Base-by-base conservation (phyloP, 2,113 vertebrate genomes). In the Turdus rufiventris region DNA sequence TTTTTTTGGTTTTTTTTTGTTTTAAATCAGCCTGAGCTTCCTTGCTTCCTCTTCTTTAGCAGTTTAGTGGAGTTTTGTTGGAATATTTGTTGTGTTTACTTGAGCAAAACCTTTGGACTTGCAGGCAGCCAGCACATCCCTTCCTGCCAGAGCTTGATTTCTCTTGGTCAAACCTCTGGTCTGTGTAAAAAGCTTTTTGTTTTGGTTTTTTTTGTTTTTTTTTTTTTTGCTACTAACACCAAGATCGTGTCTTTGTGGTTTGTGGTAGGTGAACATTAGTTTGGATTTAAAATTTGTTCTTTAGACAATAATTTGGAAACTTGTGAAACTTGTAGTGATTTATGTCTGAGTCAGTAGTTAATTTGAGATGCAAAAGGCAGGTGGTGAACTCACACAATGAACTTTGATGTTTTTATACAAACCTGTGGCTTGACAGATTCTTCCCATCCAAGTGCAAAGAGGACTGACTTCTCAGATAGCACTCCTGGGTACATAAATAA, bases 1-100 rank as follows among this genome's bases (percentile, higher is more conserved):
- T n/a, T n/a, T n/a, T n/a, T n/a, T n/a, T n/a, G n/a, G n/a, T 34
- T 34, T 88, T 71, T 82, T 21, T 56, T 56, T 89, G 11, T 21
- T 47, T 47, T 60, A 48, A 70, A 78, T 88, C 65, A 86, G 26
- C 82, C 70, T 89, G 79, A 38, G 31, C 89, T 88, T 80, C 33
- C 23, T 88, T 91, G 78, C 73, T 71, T 79, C 10, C 13, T 92
- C 28, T 68, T 65, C 28, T 74, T 20, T 8, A 23, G 23, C 14
- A 48, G 36, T 84, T 94, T 78, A 65, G 66, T 56, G 47, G 90
- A 77, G 61, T 93, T 85, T 91, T 85, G 82, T 36, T 56, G 85
- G 68, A 85, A 68, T 26, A 2, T 68, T 87, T 91, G 60, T 94
- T 91, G 91, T 91, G 79, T 97, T 96, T 91, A 51, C 84, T 96